Conservation (phyloP, 2,797 vertebrate species). For the Microctenopoma stevenorrisi region DNA sequence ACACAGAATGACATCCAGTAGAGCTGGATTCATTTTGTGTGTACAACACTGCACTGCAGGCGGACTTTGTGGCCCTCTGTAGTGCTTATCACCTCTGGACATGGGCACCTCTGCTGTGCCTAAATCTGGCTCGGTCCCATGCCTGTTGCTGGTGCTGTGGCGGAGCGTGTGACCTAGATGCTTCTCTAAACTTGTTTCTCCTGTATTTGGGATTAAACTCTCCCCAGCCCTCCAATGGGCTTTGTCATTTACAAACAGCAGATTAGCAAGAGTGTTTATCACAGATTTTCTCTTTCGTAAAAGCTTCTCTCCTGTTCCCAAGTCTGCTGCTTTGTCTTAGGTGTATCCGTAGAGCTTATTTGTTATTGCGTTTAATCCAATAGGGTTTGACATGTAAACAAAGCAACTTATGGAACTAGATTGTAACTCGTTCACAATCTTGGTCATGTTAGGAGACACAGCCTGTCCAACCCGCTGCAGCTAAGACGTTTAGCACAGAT, state of each 20-base stretch:
- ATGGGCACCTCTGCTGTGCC: conserved; percentile 65
- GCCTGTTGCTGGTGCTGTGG: conserved; percentile 46
- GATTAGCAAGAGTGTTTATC: conserved; percentile 70
- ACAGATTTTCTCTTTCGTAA: conserved; percentile 51
- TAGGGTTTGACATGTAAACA: conserved; percentile 27
- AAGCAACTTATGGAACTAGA: conserved; percentile 6
- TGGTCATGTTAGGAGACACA: background rate
- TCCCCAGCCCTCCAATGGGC: conserved; percentile 43
- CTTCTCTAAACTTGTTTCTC: conserved; percentile 55
- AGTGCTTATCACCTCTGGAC: conserved; percentile 72
- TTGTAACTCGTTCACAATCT: conserved; percentile 1
- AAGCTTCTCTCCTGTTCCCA: conserved; percentile 34
- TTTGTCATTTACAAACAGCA: conserved; percentile 73
- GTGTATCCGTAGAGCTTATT: conserved; percentile 35
- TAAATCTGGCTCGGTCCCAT: conserved; percentile 61
- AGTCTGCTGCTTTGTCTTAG: conserved; percentile 37
- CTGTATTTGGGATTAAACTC: conserved; percentile 69
- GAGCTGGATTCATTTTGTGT: background rate
- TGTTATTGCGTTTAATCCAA: conserved; percentile 42
- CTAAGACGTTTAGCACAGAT: background rate
- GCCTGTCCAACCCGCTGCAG: background rate
- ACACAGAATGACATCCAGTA: background rate
- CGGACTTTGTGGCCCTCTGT: conserved; percentile 38
- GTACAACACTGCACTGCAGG: conserved; percentile 28
- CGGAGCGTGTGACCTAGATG: conserved; percentile 73